Evolutionary conservation across 2,888 invertebrate species (phyloP), one percentile per base, ranked within the genome.

Genomic region (Cryptophagus acutangulus): DNA sequence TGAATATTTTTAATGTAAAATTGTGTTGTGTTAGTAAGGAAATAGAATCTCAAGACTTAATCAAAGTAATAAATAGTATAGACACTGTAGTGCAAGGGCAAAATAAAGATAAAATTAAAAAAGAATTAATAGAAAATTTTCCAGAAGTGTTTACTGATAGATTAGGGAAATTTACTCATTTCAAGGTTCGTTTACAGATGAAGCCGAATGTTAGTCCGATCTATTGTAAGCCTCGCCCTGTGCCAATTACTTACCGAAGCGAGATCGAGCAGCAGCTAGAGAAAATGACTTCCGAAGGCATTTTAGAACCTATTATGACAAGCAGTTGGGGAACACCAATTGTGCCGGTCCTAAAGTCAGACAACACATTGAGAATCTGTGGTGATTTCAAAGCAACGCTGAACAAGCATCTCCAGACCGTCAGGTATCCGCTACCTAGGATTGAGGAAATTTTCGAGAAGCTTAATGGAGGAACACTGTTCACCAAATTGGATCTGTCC

Each of bases 181-280:
- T 3, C 3, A 28, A 26, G 16, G 13, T 41, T 14, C 16, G 10
- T 4, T 9, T 41, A 12, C 6, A 9, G 17, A 6, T 41, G 9
- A 40, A 33, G 10, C 33, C 17, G 6, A 10, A 24, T 24, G 15
- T 18, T 3, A 26, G 2, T 10, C 41, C 41, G 8, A 33, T 33
- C n/a, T 47, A 35, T 36, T 53, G 51, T 35, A 57, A 55, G 44
- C 46, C 52, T n/a, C 49, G 59, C 4, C 34, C 52, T 3, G 43
- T 57, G 17, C 55, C 57, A 5, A 58, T 58, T 33, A 55, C 58
- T n/a, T 38, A 54, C 14, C 49, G 44, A 43, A 38, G 41, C 12
- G 54, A 46, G 30, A 53, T 59, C 8, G 43, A 45, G 20, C 8
- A 17, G 20, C 38, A 46, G 34, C 14, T 46, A 14, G 26, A 33